These are phyloP conservation scores for Euplagia quadripunctaria DNA, from an alignment of 2,888 invertebrate genomes.

Conservation along the genomic window DNA sequence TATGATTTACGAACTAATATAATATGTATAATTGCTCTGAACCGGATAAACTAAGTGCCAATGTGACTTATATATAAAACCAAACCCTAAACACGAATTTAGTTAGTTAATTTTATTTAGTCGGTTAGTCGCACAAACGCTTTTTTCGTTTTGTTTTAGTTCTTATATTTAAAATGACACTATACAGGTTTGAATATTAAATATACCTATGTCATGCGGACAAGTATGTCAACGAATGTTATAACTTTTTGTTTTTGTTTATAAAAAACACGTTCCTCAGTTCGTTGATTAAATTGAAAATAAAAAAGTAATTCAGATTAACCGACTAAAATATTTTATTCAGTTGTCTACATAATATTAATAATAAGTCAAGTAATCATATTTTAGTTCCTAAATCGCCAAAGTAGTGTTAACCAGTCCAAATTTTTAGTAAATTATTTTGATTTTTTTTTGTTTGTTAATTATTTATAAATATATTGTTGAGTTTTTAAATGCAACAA, in stretches of 20 bases:
- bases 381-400: constrained; percentile 59
- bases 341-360: neutral
- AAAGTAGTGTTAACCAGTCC: constrained; percentile 52
- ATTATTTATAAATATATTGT: constrained; percentile 51
- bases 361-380: constrained; percentile 37
- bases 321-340: neutral
- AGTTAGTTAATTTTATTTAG: neutral
- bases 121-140: constrained; percentile 1
- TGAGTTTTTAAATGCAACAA: constrained; percentile 52
- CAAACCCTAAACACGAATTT: neutral
- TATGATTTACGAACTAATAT: neutral
- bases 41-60: constrained; percentile 5
- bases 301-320: neutral
- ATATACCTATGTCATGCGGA: neutral
- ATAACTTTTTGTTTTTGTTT: neutral
- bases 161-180: neutral
- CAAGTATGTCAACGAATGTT: neutral
- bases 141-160: neutral
- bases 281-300: neutral
- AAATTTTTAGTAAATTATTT: constrained; percentile 48
- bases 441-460: constrained; percentile 42
- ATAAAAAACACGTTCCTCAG: neutral
- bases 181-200: neutral
- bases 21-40: neutral
- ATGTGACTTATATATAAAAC: constrained; percentile 4